Conservation (phyloP, 1,140 invertebrate genomes). For the Mylabris phalerata region DNA sequence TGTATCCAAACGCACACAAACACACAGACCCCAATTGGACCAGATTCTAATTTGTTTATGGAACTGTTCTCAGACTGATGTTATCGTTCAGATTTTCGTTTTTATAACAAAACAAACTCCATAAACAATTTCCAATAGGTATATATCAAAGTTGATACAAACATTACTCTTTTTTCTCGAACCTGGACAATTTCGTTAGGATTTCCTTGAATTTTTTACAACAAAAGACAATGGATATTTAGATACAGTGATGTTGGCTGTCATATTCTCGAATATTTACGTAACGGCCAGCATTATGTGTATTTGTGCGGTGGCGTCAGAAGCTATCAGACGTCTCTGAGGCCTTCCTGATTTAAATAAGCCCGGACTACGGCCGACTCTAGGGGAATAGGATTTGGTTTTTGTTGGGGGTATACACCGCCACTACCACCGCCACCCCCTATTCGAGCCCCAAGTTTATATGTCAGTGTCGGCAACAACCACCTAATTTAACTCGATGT, state of each 20-base stretch:
- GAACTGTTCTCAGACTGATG: slow-evolving; percentile 6
- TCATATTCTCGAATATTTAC: slow-evolving; percentile 33
- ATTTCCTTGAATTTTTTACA: too few relatives aligned
- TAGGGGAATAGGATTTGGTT: slow-evolving; percentile 39
- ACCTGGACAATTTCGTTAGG: too few relatives aligned
- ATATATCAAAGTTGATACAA: too few relatives aligned
- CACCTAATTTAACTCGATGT: slow-evolving; percentile 37
- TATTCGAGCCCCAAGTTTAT: slow-evolving; percentile 29
- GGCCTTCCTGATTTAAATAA: slow-evolving; percentile 40
- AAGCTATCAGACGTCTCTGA: slow-evolving; percentile 39
- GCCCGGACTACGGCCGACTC: slow-evolving; percentile 36
- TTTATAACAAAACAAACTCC: too few relatives aligned
- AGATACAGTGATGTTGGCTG: slow-evolving; percentile 13
- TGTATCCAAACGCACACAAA: slow-evolving; percentile 16
- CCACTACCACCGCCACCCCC: too few relatives aligned
- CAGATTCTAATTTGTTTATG: slow-evolving; percentile 18
- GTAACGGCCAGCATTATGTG: slow-evolving; percentile 25
- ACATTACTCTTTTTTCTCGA: too few relatives aligned
- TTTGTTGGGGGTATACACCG: slow-evolving; percentile 27
- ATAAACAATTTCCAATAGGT: too few relatives aligned
- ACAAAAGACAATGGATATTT: background rate
- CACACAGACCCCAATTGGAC: background rate
- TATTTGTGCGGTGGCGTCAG: slow-evolving; percentile 35
- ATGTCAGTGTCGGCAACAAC: slow-evolving; percentile 39
- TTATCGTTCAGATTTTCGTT: too few relatives aligned